Evolutionary conservation across 1,140 invertebrate species (phyloP), one percentile per base, ranked within the genome.

Genomic region (Drosophila sproati): DNA sequence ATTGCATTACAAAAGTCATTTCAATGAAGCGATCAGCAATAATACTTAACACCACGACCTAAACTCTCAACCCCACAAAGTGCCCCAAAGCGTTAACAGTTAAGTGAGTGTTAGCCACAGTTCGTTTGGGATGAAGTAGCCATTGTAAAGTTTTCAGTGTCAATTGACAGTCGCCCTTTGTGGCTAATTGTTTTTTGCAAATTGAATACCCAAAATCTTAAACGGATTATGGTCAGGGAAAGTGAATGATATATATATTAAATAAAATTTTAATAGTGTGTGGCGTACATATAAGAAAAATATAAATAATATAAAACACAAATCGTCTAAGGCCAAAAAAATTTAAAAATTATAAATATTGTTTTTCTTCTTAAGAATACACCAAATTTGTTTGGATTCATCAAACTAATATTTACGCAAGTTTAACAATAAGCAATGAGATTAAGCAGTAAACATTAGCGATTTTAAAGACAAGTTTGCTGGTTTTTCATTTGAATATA

Each of bases 1-100:
- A 85, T 85, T 85, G 82, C 82, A 82, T 85, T 78, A 86, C 77
- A 86, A 85, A 85, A 85, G 68, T 77, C 81, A 81, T 73, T 86
- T 68, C 63, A 80, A 80, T 85, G 73, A 34, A 73, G 59, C 60
- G 80, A 76, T 70, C 67, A 67, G 59, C 80, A 48, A 59, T 80
- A 73, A 77, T 63, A 66, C 63, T 73, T 77, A 83, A 83, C 76
- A 62, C 43, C 2, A 70, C 50, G 31, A 70, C 48, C 64, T 61
- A 48, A 32, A 55, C 50, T 31, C 6, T 12, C 20, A n/a, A 10
- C 39, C 34, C 31, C 29, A 20, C 4, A 10, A 56, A 57, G 61
- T 51, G 47, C 4, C 48, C 48, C 62, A 51, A 50, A 3, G 10
- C 50, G 48, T 48, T 60, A 59, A 68, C 48, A 39, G 63, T 67